These are phyloP conservation scores for Eupristina koningsbergeri DNA, from an alignment of 1,140 invertebrate species.

Conservation along the genomic window DNA sequence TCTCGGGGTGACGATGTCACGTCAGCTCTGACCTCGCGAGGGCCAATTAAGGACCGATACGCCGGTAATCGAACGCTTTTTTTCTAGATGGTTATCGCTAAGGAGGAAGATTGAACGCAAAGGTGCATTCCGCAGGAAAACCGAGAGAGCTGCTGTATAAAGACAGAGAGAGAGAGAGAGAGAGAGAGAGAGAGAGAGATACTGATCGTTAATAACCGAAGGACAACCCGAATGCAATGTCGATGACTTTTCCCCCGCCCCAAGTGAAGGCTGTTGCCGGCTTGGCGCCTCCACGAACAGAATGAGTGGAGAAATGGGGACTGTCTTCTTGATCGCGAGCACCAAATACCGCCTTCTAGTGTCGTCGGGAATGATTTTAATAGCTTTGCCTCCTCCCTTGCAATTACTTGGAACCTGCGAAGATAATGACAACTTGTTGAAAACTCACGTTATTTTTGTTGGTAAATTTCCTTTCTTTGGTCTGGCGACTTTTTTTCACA, in stretches of 20 bases:
- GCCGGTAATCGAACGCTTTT: conserved; percentile 9
- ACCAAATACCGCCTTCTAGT: too few relatives aligned
- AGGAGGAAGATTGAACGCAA: neutral
- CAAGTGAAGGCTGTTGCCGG: too few relatives aligned
- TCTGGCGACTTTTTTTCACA: neutral
- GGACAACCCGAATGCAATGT: conserved; percentile 64
- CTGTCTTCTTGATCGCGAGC: neutral
- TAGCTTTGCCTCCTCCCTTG: neutral
- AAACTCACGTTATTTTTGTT: neutral
- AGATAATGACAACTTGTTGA: neutral
- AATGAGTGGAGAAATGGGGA: neutral
- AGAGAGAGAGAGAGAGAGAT: too few relatives aligned
- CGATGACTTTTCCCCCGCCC: conserved; percentile 53
- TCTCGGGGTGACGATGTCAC: neutral
- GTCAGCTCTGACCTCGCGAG: conserved; percentile 30
- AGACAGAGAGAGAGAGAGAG: too few relatives aligned
- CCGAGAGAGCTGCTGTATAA: too few relatives aligned
- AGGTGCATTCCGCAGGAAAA: neutral
- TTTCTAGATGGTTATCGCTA: conserved; percentile 22
- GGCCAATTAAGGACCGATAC: conserved; percentile 41
- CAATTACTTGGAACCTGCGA: too few relatives aligned
- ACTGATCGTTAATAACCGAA: conserved; percentile 66
- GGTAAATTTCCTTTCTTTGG: neutral
- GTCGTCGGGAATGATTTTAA: neutral
- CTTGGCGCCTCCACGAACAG: neutral